These are phyloP conservation scores for Lepilemur ruficaudatus DNA, from an alignment of 2,797 vertebrate species.

Conservation along the genomic window DNA sequence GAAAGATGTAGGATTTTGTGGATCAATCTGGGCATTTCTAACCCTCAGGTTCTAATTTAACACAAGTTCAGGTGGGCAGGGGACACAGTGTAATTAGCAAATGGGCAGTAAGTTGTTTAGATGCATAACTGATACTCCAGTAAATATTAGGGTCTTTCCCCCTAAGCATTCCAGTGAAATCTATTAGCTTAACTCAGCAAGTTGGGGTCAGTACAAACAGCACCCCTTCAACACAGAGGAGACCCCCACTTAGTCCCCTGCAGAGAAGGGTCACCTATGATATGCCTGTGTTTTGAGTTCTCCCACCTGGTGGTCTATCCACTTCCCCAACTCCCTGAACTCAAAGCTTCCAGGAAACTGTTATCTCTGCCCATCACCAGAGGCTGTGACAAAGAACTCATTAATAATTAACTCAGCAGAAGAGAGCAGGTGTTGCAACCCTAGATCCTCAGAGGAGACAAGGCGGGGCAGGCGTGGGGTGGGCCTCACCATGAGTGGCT, in stretches of 20 bases:
- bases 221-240: not conserved
- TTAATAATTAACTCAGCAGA: constrained; percentile 55
- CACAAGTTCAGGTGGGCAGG: not conserved
- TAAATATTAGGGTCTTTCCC: not conserved
- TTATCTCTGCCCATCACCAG: not conserved
- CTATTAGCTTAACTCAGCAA: not conserved
- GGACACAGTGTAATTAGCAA: not conserved
- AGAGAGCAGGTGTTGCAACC: not conserved
- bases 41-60: not conserved
- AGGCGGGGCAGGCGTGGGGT: fast-evolving
- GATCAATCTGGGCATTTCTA: not conserved
- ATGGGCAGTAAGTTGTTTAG: not conserved
- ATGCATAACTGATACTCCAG: not conserved
- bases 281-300: not conserved
- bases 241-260: not conserved
- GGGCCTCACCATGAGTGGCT: not conserved
- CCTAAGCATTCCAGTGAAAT: not conserved
- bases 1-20: not conserved
- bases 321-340: not conserved
- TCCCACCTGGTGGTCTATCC: not conserved
- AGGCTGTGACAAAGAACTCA: constrained; percentile 46
- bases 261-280: not conserved
- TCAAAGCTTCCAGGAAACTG: not conserved
- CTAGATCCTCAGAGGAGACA: not conserved
- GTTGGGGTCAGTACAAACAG: not conserved